phyloP scores from a whole-genome alignment of 2,113 vertebrate genomes.

The Istiophorus platypterus region DNA sequence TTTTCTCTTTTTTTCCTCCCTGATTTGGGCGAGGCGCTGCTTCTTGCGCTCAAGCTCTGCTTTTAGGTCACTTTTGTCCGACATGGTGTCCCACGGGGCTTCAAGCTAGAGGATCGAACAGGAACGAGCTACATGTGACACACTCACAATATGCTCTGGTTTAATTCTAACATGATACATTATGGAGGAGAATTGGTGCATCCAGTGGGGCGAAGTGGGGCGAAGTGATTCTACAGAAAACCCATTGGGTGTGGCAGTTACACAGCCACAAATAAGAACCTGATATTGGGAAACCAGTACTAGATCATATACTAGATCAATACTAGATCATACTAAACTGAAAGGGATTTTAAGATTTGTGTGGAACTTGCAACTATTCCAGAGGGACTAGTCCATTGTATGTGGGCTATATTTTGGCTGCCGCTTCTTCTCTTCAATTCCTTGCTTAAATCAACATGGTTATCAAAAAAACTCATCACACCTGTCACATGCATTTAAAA shows the following conservation, averaged over 20 bases:
- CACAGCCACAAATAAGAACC: not conserved
- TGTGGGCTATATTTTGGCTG: not conserved
- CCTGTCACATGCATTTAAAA: not conserved
- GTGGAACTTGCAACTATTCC: not conserved
- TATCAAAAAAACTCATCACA: not conserved
- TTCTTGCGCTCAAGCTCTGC: constrained; percentile 99
- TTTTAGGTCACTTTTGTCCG: constrained; percentile 98
- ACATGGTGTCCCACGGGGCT: constrained; percentile 86
- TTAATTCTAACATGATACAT: not conserved
- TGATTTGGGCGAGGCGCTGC: constrained; percentile 96
- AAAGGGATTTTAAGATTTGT: not conserved
- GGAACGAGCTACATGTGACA: not conserved
- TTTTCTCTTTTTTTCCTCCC: constrained; percentile 99
- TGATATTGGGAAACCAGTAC: not conserved
- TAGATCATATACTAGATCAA: too few species aligned
- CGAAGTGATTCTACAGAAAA: constrained; percentile 10
- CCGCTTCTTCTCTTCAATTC: not conserved
- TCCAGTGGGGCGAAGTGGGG: not conserved
- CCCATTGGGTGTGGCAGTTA: constrained; percentile 34
- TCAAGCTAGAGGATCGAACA: constrained; percentile 4
- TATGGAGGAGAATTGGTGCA: not conserved
- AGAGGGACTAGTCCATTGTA: not conserved
- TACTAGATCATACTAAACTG: not conserved
- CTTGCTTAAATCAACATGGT: not conserved
- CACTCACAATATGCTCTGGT: not conserved